A percentile compares a stretch with the other conserved stretches of the same genome.
These are phyloP conservation scores for Cololabis saira DNA, from an alignment of 2,113 vertebrate genomes.

Conservation along the genomic window DNA sequence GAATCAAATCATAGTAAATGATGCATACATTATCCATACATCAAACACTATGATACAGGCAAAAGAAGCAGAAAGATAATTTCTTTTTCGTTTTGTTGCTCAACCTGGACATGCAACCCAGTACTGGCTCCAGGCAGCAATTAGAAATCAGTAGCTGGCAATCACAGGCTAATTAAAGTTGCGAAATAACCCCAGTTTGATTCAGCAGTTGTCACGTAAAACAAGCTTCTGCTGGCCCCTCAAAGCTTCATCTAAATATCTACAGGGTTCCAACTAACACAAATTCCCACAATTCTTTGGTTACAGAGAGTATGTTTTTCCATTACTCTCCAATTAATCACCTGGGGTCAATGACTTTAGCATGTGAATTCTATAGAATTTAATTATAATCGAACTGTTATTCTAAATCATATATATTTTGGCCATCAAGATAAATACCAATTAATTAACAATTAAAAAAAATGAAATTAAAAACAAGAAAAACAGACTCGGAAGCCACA, in stretches of 20 bases:
- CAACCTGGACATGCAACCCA: constrained; percentile 20
- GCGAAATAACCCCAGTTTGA: constrained; percentile 38
- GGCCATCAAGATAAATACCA: constrained; percentile 14
- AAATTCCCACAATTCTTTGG: not conserved
- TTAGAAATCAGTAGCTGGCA: constrained; percentile 39
- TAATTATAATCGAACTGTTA: constrained; percentile 8
- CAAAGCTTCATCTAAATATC: constrained; percentile 1
- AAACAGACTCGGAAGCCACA: constrained; percentile 10
- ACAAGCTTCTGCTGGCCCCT: not conserved
- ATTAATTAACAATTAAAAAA: not conserved
- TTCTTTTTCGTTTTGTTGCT: constrained; percentile 15
- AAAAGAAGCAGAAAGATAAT: constrained; percentile 49
- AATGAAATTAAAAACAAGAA: not conserved
- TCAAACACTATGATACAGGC: constrained; percentile 25
- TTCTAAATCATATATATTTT: not conserved
- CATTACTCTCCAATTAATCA: constrained; percentile 22
- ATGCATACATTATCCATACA: constrained; percentile 33
- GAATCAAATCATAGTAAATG: constrained; percentile 33
- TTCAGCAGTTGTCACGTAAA: constrained; percentile 6
- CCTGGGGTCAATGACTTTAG: constrained; percentile 3
- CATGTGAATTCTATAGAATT: constrained; percentile 2
- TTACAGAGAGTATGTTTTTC: constrained; percentile 1
- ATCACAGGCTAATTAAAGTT: constrained; percentile 30
- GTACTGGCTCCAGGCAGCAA: constrained; percentile 22
- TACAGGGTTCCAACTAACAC: not conserved